phyloP scores from a whole-genome alignment of 2,113 vertebrate species.

The Heterocephalus glaber region DNA sequence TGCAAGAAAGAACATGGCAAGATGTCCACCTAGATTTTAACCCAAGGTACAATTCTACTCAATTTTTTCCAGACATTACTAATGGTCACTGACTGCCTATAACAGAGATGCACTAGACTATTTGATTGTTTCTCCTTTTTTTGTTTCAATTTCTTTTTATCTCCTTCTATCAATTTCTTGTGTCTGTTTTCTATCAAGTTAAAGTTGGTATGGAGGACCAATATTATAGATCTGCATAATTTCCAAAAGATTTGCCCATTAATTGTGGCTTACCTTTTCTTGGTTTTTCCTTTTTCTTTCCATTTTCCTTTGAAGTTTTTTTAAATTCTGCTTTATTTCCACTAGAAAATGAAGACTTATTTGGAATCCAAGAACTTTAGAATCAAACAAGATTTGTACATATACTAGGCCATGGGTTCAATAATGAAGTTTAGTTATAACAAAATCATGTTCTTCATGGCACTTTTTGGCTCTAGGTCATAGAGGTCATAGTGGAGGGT shows the following conservation, averaged over 20 bases:
- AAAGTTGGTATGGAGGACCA: background rate
- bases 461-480: background rate
- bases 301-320: background rate
- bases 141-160: background rate
- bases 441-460: background rate
- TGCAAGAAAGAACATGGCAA: background rate
- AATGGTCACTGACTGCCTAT: background rate
- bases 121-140: background rate
- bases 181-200: background rate
- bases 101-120: background rate
- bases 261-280: background rate
- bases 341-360: conserved; percentile 18
- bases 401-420: background rate
- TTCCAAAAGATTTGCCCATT: background rate
- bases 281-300: background rate
- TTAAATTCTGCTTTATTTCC: background rate
- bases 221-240: background rate
- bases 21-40: background rate
- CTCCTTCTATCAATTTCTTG: background rate
- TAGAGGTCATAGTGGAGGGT: background rate
- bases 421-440: background rate
- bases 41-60: background rate
- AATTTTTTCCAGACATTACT: background rate
- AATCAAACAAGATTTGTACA: background rate
- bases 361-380: conserved; percentile 29